Evolutionary conservation across 2,797 vertebrate genomes (phyloP), one percentile per base, ranked within the genome.

Genomic region (Arctocebus calabarensis): DNA sequence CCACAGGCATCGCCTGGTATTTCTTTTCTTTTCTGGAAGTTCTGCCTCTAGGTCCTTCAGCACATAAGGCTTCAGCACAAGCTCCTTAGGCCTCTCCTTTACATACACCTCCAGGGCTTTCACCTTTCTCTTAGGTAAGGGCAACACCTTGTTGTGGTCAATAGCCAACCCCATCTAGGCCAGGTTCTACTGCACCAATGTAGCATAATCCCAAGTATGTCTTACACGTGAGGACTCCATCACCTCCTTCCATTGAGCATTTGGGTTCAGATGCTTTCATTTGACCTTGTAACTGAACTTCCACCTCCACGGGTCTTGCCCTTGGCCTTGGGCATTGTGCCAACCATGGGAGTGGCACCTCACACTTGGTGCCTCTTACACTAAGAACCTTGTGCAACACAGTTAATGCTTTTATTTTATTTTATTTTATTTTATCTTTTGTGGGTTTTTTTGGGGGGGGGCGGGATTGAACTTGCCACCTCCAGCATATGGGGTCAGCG

Each of bases 51-150:
- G 97, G 78, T 99, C 98, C 2, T 98, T 98, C 92, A 99, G 75
- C n/a, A 99, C 99, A 0, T 99, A 99, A 0, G 99, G 99, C 92
- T 99, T 99, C 94, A 97, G 98, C 91, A 99, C 96, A 0, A 98
- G 68, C 32, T 29, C 59, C 79, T 79, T 94, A 3, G 97, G 37
- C 61, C 70, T 94, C 71, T 81, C 91, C 55, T 81, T 90, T 11
- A 73, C 73, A 0, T 91, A 43, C 0, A 64, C 94, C 13, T 96
- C 98, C 89, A 90, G 86, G 79, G 97, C 64, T 20, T 97, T 90
- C 25, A 98, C 96, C 88, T 96, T 97, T 92, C 57, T 97, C 88
- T 87, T 98, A 95, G 88, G 97, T 81, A 99, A 98, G 0, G 99
- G 99, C 32, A 99, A 90, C 0, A 98, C 97, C 7, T 97, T 98